Evolutionary conservation across 2,113 vertebrate species (phyloP).

Genomic region (Nestor notabilis): DNA sequence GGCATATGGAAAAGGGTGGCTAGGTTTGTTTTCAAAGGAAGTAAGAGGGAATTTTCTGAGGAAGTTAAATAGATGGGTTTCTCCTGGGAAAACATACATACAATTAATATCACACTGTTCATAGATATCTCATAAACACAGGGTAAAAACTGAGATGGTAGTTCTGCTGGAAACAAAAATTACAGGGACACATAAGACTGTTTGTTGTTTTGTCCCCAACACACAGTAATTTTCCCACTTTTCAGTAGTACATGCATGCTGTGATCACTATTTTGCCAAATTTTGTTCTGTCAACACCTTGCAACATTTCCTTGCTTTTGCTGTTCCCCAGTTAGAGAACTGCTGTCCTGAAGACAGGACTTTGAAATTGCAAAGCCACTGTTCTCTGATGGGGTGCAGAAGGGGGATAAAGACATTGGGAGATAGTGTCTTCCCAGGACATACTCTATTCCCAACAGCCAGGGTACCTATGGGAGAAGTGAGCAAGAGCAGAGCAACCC

Average conservation of each 20-base stretch:
- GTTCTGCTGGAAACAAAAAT: background rate
- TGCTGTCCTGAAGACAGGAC: background rate
- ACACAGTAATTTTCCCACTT: background rate
- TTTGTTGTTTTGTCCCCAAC: background rate
- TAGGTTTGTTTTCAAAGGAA: constrained; percentile 48
- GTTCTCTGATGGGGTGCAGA: background rate
- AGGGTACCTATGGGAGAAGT: background rate
- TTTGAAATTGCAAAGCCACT: background rate
- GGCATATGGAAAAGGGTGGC: background rate
- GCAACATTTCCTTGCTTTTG: background rate
- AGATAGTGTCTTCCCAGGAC: background rate
- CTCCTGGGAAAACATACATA: constrained; percentile 3
- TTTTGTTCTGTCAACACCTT: background rate
- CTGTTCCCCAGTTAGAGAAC: background rate
- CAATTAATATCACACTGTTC: background rate
- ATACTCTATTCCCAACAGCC: background rate
- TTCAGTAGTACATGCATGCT: accelerated
- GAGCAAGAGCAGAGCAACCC: background rate
- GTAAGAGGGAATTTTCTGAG: constrained; percentile 58
- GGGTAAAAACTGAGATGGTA: background rate
- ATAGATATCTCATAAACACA: background rate
- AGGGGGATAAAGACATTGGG: background rate
- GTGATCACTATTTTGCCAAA: background rate
- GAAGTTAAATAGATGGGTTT: constrained; percentile 35
- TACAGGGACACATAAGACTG: background rate